Evolutionary conservation across 2,888 invertebrate genomes (phyloP), one percentile per base, ranked within the genome.

Genomic region (Sipunculus nudus): DNA sequence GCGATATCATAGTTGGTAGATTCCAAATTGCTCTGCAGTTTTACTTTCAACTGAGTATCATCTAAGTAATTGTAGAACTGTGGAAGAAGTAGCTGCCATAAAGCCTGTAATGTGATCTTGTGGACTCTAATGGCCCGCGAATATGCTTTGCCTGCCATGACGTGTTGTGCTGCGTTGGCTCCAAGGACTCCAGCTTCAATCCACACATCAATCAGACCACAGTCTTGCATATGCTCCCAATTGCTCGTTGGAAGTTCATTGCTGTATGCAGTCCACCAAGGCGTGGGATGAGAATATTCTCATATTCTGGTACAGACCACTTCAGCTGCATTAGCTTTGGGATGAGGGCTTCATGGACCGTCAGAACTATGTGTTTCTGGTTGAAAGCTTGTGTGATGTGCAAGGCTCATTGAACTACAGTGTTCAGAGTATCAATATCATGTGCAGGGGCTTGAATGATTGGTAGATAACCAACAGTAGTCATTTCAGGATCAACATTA

Each of bases 131-230:
- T 39, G 8, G 52, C 53, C 23, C 50, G 43, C 25, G 59, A 49
- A 25, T 53, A 63, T 4, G 25, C 59, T 31, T 61, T 61, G 3
- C 54, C 63, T 3, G 39, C 32, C 29, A 56, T 49, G 23, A 53
- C 53, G 16, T 50, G 31, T 29, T 39, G n/a, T 13, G 60, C 56
- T 5, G 59, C 54, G 46, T 46, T 50, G 13, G 59, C 46, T 13
- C 55, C 47, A 31, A 47, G 52, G 3, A 61, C 39, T 23, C 41
- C 55, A 48, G 40, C 31, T 31, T 61, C 63, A 6, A 55, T 29
- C 63, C 59, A 63, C 3, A 61, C 23, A 25, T 61, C 62, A 13
- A 4, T 19, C 38, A 63, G 28, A 25, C 55, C 63, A 49, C 55
- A 63, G 16, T 61, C 46, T 16, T 25, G 29, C 23, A 55, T 43